Percentiles rank a stretch among this genome's conserved stretches.
phyloP scores from a whole-genome alignment of 2,797 vertebrate species.

The Anguilla anguilla region DNA sequence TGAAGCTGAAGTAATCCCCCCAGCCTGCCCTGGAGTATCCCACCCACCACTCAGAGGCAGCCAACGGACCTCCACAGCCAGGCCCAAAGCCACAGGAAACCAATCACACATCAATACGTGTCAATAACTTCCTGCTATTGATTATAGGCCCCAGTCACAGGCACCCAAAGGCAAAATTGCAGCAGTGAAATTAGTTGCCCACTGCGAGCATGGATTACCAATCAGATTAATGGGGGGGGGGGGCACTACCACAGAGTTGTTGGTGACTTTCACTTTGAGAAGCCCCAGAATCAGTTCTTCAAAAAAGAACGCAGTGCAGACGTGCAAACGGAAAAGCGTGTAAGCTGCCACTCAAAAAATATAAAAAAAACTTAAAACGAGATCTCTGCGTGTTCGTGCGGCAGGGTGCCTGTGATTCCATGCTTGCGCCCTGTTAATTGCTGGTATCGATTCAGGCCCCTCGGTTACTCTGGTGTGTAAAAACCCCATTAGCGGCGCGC shows the following conservation, averaged over 20 bases:
- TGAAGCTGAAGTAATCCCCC: background rate
- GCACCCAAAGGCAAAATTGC: background rate
- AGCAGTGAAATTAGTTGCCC: background rate
- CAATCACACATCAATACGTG: constrained; percentile 3
- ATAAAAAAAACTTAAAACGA: background rate
- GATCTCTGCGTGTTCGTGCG: background rate
- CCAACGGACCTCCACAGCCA: background rate
- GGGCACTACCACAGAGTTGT: background rate
- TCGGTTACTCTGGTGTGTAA: background rate
- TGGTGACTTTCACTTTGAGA: background rate
- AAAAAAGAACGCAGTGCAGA: too few species aligned
- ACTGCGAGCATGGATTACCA: background rate
- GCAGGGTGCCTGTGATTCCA: background rate
- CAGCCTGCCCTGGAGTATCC: background rate
- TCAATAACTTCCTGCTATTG: background rate
- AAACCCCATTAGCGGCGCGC: background rate
- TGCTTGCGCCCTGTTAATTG: background rate
- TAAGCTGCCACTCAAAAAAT: background rate
- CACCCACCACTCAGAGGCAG: background rate
- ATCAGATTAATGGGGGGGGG: background rate
- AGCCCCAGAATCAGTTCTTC: background rate
- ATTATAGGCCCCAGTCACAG: background rate
- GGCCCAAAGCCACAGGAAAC: background rate
- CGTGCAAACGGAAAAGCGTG: too few species aligned
- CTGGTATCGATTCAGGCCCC: background rate